Percentiles rank a stretch among this genome's conserved stretches.
Conservation (phyloP, 2,888 invertebrate genomes). For the Tenthredo notha region DNA sequence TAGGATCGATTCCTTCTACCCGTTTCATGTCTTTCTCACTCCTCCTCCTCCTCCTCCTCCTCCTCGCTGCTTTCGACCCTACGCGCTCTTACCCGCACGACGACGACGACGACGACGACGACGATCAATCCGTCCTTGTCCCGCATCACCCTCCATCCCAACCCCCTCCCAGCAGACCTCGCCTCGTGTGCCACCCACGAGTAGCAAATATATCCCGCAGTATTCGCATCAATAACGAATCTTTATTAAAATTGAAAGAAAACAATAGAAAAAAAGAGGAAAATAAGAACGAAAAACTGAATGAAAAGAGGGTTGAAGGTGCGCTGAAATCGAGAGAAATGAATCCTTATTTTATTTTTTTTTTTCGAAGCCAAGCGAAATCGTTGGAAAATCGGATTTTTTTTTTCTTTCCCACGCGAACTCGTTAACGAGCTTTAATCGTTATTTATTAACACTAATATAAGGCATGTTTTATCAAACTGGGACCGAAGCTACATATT, state of each 20-base stretch:
- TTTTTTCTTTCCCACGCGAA: no score
- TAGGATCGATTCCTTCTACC: slow-evolving; percentile 48
- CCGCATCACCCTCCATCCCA: not conserved
- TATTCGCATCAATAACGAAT: slow-evolving; percentile 17
- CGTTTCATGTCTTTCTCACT: not conserved
- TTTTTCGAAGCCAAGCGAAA: not conserved
- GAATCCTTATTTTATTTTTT: not conserved
- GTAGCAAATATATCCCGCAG: slow-evolving; percentile 16
- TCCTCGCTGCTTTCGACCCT: not conserved
- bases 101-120: slow-evolving; percentile 40
- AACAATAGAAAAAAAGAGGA: no score
- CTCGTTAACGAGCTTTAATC: no score
- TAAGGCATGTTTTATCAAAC: not conserved
- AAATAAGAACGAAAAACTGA: not conserved
- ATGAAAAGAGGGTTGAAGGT: no score
- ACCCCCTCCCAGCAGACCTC: not conserved
- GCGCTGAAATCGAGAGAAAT: no score
- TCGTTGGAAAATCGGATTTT: not conserved
- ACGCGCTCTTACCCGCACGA: slow-evolving; percentile 25
- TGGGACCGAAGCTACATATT: not conserved
- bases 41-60: slow-evolving; percentile 20
- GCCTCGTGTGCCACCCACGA: slow-evolving; percentile 12
- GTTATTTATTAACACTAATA: not conserved
- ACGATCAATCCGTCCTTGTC: slow-evolving; percentile 51
- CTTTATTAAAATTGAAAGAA: not conserved